phyloP scores from a whole-genome alignment of 1,140 invertebrate genomes.

The Chelonus insularis region DNA sequence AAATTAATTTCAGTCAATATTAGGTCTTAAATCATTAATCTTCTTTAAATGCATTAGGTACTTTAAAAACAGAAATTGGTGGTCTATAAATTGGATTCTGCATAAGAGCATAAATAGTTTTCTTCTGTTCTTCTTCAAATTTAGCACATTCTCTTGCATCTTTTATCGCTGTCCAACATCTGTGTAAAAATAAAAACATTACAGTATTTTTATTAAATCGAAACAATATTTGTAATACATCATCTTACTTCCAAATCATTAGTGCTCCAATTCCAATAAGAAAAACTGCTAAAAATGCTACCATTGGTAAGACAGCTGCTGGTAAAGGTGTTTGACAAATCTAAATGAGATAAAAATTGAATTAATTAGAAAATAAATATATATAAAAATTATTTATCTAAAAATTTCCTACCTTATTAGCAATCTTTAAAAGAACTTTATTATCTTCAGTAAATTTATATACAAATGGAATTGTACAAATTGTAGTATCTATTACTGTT shows the following conservation, averaged over 20 bases:
- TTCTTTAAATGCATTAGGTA: slow-evolving; percentile 38
- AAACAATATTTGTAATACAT: not conserved
- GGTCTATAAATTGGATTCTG: slow-evolving; percentile 42
- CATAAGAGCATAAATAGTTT: slow-evolving; percentile 34
- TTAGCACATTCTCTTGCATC: slow-evolving; percentile 39
- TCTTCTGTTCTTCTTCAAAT: slow-evolving; percentile 36
- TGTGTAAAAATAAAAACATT: slow-evolving; percentile 13
- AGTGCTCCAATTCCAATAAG: slow-evolving; percentile 22
- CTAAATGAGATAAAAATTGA: slow-evolving; percentile 16
- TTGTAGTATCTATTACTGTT: slow-evolving; percentile 23
- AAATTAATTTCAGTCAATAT: too few relatives aligned
- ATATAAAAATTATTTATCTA: not conserved
- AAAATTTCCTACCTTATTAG: slow-evolving; percentile 38
- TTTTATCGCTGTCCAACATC: slow-evolving; percentile 30
- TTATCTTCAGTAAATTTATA: slow-evolving; percentile 38
- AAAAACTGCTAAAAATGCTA: slow-evolving; percentile 20
- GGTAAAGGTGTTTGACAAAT: slow-evolving; percentile 26
- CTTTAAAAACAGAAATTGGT: slow-evolving; percentile 30
- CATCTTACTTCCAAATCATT: slow-evolving; percentile 31
- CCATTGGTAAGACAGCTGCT: slow-evolving; percentile 26
- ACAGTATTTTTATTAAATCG: not conserved
- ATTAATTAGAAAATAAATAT: too few relatives aligned
- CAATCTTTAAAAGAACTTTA: slow-evolving; percentile 34
- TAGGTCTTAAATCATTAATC: slow-evolving; percentile 20
- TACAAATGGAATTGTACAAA: slow-evolving; percentile 36